phyloP scores from a whole-genome alignment of 2,797 vertebrate genomes.

The Phoeniculus purpureus region DNA sequence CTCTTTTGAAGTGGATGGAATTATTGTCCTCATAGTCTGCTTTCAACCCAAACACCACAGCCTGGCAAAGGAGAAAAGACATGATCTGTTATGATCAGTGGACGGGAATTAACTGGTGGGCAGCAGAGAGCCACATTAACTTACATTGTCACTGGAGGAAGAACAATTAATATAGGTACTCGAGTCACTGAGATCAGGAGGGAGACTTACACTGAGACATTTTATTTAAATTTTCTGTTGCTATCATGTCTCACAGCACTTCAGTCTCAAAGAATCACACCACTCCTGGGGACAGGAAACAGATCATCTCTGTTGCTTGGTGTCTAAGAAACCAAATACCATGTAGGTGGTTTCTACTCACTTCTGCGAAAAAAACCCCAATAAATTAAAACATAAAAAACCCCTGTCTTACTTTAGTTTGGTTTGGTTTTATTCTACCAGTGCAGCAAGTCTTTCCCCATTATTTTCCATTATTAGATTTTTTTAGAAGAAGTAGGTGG shows the following conservation, averaged over 20 bases:
- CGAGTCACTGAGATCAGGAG: neutral
- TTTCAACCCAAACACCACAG: neutral
- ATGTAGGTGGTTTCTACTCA: neutral
- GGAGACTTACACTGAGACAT: neutral
- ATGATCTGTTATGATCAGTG: neutral
- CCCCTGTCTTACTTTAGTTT: neutral
- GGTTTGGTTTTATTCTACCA: neutral
- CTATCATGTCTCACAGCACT: neutral
- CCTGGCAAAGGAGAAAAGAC: neutral
- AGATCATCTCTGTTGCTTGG: neutral
- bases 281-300: neutral
- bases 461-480: neutral
- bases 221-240: neutral
- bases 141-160: neutral
- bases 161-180: neutral
- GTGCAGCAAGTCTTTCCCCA: neutral
- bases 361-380: neutral
- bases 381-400: too few relatives aligned
- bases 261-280: neutral
- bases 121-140: neutral
- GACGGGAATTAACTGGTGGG: neutral
- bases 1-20: constrained; percentile 12
- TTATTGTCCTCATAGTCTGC: neutral
- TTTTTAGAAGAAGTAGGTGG: neutral
- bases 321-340: neutral